Evolutionary conservation across 2,888 invertebrate genomes (phyloP).

Genomic region (Timandra comae): DNA sequence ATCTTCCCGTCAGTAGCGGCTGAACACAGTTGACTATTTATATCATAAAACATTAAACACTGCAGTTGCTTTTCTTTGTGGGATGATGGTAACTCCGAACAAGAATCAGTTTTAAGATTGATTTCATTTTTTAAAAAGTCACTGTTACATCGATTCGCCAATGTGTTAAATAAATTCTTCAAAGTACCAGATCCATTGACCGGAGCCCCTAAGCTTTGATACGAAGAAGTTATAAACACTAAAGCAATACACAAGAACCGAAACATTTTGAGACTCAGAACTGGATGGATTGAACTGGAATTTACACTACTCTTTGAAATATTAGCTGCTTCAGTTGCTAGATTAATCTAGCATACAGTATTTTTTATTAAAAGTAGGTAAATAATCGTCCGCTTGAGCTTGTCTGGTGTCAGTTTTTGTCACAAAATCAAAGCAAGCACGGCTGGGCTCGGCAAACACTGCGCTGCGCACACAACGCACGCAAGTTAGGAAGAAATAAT

Average conservation of each 20-base stretch:
- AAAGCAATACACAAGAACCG: conserved; percentile 41
- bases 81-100: conserved; percentile 32
- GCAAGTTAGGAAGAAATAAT: no score
- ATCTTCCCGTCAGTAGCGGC: conserved; percentile 30
- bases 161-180: conserved; percentile 23
- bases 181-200: conserved; percentile 24
- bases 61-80: conserved; percentile 37
- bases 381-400: no score
- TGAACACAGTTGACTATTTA: conserved; percentile 50
- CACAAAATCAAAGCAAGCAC: no score
- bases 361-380: no score
- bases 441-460: no score
- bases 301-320: no score
- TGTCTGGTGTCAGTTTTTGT: no score
- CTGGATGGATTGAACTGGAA: no score
- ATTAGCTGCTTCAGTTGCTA: no score
- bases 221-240: conserved; percentile 44
- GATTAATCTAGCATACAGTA: no score
- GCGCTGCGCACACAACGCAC: no score
- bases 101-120: conserved; percentile 32
- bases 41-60: conserved; percentile 61
- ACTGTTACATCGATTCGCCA: conserved; percentile 44
- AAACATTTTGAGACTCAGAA: conserved; percentile 47
- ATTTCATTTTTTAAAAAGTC: conserved; percentile 40
- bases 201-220: conserved; percentile 45